Base-by-base conservation (phyloP, 2,797 vertebrate species). In the Rhyacichthys aspro region DNA sequence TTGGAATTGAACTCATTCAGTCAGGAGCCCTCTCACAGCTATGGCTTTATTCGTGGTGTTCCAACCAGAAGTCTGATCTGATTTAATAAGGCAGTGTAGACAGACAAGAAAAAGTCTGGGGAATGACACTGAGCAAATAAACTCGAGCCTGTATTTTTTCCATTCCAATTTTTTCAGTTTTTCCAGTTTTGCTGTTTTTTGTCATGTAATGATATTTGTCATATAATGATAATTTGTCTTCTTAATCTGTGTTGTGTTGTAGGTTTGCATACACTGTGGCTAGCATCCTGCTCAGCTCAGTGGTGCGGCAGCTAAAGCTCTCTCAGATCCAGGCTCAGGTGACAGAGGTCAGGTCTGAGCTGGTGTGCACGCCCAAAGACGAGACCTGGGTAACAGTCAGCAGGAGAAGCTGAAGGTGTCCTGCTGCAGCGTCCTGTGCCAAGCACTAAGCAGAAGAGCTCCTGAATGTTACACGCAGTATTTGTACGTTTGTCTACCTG, bases 331-430 rank as follows among this genome's bases (percentile, higher is more conserved):
- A 94, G 69, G 94, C 92, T 10, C 95, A 98, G 81, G 90, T 93
- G 49, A 86, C 92, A 69, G 96, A 98, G 83, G 92, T 94, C 65
- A 93, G 92, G 36, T 97, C 94, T 4, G 95, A 98, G 76, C 92
- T 99, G 76, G 97, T 99, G 53, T 94, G 95, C 37, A 94, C 94
- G 0, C 94, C 94, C 0, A 98, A 94, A 76, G 97, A 99, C 11
- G 97, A 98, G 85, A 95, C 94, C 44, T 99, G 97, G 97, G 93
- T 98, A 84, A 96, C 93, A 0, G 88, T 97, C 78, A 94, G 93
- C 86, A 93, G 90, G 67, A 94, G 95, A 79, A 90, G 81, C 58
- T 94, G 78, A 59, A 41, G 37, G n/a, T 15, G 12, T 1, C 3
- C 23, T 28, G 23, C 23, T 28, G 23, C 23, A 28, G 23, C 23